Evolutionary conservation across 2,888 invertebrate genomes (phyloP).

Genomic region (Lordiphosa fenestrarum): DNA sequence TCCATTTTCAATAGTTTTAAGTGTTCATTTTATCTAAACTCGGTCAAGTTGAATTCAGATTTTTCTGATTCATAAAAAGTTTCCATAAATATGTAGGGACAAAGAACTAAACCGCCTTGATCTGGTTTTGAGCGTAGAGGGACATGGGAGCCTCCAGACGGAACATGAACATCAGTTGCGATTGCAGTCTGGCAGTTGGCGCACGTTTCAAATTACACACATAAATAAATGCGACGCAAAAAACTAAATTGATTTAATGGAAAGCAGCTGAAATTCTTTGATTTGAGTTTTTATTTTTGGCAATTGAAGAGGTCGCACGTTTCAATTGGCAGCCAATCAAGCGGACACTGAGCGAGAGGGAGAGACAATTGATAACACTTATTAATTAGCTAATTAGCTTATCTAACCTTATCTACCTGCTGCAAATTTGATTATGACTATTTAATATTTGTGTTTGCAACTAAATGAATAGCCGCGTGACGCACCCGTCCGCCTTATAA

Average conservation of each 20-base stretch:
- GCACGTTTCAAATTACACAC: constrained; percentile 53
- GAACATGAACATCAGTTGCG: constrained; percentile 18
- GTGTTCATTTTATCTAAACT: constrained; percentile 21
- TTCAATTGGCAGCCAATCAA: constrained; percentile 57
- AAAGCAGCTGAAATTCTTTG: not conserved
- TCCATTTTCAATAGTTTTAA: constrained; percentile 20
- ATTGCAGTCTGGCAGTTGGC: constrained; percentile 42
- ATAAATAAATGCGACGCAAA: constrained; percentile 55
- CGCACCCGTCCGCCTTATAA: not conserved
- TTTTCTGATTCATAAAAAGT: constrained; percentile 22
- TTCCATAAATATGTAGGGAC: constrained; percentile 19
- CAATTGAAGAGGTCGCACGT: constrained; percentile 56
- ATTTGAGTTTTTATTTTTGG: constrained; percentile 40
- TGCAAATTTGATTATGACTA: not conserved
- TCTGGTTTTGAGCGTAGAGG: constrained; percentile 37
- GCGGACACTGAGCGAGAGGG: not conserved
- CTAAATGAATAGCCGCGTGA: constrained; percentile 25
- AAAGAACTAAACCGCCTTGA: constrained; percentile 43
- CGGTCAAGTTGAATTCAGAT: constrained; percentile 58
- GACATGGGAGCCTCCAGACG: constrained; percentile 7
- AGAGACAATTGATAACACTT: constrained; percentile 30
- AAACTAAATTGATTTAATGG: constrained; percentile 63
- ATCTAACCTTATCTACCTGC: not conserved
- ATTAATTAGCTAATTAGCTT: constrained; percentile 52
- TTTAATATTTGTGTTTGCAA: constrained; percentile 1